Evolutionary conservation across 1,140 invertebrate species (phyloP), one percentile per base, ranked within the genome.

Genomic region (Gryon sp.): DNA sequence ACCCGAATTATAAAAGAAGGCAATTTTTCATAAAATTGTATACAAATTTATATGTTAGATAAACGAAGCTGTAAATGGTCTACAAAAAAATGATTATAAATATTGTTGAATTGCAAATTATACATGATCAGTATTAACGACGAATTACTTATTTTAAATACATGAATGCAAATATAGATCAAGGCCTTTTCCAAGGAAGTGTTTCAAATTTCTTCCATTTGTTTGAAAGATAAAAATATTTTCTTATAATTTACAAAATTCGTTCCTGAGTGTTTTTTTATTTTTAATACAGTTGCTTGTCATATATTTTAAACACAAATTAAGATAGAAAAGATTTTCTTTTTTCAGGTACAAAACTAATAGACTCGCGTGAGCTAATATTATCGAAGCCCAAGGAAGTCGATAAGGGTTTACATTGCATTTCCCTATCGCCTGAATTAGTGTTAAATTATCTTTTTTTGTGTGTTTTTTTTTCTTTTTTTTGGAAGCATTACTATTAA

Each of bases 331-430:
- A 48, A 81, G 57, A 57, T 80, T n/a, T n/a, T n/a, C n/a, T n/a
- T n/a, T n/a, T 80, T 79, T 86, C 81, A 83, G 82, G 83, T 85
- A 86, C 75, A 81, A 84, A 84, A 80, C 80, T 80, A 83, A 76
- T 79, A 81, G 73, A 78, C 63, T 80, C 60, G 59, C 50, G 43
- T 52, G 55, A 80, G 72, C 66, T 82, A 59, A 68, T 78, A 62
- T 16, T 62, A 57, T 59, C 68, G 59, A 75, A 78, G 63, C 68
- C 78, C 74, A 72, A 78, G 41, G 53, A 69, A 73, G 52, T 73
- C 34, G 34, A 74, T 48, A 53, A 52, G 0, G 19, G n/a, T 57
- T 34, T 73, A 34, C 32, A 41, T 74, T 16, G 45, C 26, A 36
- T 28, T 45, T 68, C 45, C 22, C 41, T 59, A 48, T 53, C 34